Base-by-base conservation (phyloP, 2,888 invertebrate species). In the Amphipyra tragopoginis region DNA sequence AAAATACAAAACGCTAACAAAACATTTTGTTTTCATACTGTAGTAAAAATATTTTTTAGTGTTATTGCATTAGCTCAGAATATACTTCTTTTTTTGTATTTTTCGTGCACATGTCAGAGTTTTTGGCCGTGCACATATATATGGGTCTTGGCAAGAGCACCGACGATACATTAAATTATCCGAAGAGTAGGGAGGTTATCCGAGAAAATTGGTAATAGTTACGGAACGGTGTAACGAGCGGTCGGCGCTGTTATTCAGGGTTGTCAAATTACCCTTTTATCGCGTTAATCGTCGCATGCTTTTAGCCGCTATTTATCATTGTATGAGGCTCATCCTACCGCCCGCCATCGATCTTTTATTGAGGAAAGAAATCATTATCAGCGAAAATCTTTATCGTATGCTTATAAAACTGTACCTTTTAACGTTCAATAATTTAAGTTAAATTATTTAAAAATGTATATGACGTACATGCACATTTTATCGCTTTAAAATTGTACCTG, bases 271-370 rank as follows among this genome's bases (percentile, higher is more conserved):
- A 85, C 76, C 74, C 69, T 79, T 38, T 84, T 86, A 87, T 86
- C 83, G 74, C 77, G 77, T 80, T 80, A 78, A 84, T 82, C 82
- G 79, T 84, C 75, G 59, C 75, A 66, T 71, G 79, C 81, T 82
- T 85, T 85, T 83, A 81, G 72, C 60, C 62, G 69, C 75, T 78
- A 86, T 87, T 84, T 83, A 86, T 87, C 82, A 84, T 73, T 77
- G 75, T 79, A 74, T 43, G 81, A 77, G 81, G 59, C 34, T 72
- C 77, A 56, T 64, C 77, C 53, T 59, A 39, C 78, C 76, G 79
- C 71, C 72, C 66, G 52, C 60, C 72, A 85, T 87, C 79, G 63
- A 83, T 87, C 85, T 82, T 75, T 62, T 54, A 77, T 75, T 55
- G 65, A 36, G 15, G 29, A 52, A 14, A 39, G 14, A 48, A 55